Evolutionary conservation across 2,113 vertebrate species (phyloP).

Genomic region (Grammomys surdaster): DNA sequence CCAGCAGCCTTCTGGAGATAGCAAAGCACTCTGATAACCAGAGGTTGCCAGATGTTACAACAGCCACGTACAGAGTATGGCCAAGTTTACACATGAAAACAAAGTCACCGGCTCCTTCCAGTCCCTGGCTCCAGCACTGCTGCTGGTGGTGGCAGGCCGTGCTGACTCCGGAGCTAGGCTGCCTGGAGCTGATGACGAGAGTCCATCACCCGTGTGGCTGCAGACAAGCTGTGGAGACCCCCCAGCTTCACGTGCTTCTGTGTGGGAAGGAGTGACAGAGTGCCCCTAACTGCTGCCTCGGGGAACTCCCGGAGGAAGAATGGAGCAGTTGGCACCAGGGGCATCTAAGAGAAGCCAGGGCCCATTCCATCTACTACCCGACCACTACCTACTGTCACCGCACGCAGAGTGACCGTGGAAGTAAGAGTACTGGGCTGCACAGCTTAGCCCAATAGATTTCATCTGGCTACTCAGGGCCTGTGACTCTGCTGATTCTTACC

Average conservation of each 20-base stretch:
- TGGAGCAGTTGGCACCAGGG: background rate
- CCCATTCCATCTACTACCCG: background rate
- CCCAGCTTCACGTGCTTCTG: background rate
- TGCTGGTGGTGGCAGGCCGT: background rate
- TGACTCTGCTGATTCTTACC: background rate
- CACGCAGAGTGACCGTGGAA: background rate
- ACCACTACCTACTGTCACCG: background rate
- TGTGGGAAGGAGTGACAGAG: background rate
- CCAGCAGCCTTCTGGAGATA: background rate
- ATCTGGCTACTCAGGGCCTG: background rate
- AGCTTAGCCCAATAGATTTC: background rate
- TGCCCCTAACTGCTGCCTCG: background rate
- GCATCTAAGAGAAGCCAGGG: background rate
- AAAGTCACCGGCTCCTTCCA: background rate
- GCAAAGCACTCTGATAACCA: constrained; percentile 36
- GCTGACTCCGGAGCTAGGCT: background rate
- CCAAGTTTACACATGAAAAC: background rate
- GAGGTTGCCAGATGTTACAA: background rate
- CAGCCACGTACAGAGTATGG: background rate
- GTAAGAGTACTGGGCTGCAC: background rate
- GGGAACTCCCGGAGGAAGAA: background rate
- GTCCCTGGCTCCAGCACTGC: background rate
- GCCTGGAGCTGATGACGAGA: background rate
- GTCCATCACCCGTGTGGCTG: background rate
- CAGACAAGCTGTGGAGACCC: background rate